A percentile compares a stretch with the other conserved stretches of the same genome.
Evolutionary conservation across 2,888 invertebrate genomes (phyloP).

Genomic region (Drosophila demipolita): DNA sequence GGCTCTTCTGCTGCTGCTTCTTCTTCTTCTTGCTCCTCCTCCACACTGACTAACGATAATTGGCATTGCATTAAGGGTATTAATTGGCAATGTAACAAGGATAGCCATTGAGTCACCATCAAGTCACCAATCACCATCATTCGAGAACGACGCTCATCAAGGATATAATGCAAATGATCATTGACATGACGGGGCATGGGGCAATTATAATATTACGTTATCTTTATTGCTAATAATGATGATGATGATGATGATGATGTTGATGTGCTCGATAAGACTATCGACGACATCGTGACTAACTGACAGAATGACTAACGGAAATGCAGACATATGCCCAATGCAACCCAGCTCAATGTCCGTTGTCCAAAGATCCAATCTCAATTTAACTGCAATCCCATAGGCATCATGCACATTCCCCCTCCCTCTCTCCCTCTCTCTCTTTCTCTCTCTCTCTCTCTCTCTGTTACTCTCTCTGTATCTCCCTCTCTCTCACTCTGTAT

Average conservation of each 20-base stretch:
- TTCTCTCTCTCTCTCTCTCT: neutral
- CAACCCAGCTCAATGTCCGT: neutral
- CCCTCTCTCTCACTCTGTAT: neutral
- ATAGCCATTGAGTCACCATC: conserved; percentile 16
- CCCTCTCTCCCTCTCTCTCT: neutral
- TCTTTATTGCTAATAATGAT: conserved; percentile 6
- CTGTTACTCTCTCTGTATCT: neutral
- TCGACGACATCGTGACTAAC: conserved; percentile 11
- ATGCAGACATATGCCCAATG: conserved; percentile 14
- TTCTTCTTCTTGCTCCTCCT: neutral
- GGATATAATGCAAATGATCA: conserved; percentile 46
- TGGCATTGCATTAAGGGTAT: conserved; percentile 77
- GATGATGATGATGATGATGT: conserved; percentile 12
- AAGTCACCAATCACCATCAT: conserved; percentile 13
- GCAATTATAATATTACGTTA: conserved; percentile 41
- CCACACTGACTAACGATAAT: conserved; percentile 67
- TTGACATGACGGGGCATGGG: conserved; percentile 27
- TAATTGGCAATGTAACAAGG: conserved; percentile 58
- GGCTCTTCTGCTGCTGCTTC: neutral
- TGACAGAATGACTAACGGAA: conserved; percentile 30
- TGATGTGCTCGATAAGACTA: conserved; percentile 36
- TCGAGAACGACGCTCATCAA: conserved; percentile 2
- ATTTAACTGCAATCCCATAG: conserved; percentile 3
- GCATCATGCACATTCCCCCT: neutral
- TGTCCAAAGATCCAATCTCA: conserved; percentile 6